These are phyloP conservation scores for Terebella lapidaria DNA, from an alignment of 2,888 invertebrate genomes.

Conservation along the genomic window DNA sequence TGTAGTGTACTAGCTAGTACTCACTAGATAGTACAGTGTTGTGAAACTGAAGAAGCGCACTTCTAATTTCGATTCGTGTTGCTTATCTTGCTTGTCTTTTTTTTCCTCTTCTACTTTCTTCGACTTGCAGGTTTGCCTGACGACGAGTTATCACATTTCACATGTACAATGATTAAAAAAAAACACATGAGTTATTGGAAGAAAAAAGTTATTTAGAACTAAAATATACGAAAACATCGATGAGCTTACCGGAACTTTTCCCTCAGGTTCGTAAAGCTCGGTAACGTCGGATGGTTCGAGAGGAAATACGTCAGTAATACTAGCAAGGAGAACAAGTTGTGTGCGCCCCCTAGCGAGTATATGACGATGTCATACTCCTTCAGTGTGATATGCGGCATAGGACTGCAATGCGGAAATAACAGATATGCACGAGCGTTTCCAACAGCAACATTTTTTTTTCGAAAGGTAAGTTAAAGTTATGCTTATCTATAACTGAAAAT, in stretches of 20 bases:
- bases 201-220: too few species aligned
- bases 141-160: too few species aligned
- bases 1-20: conserved; percentile 3
- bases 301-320: conserved; percentile 33
- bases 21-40: conserved; percentile 30
- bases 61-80: conserved; percentile 29
- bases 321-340: conserved; percentile 32
- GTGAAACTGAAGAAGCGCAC: conserved; percentile 29
- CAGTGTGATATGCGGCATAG: conserved; percentile 21
- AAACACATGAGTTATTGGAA: too few species aligned
- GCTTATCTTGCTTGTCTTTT: conserved; percentile 20
- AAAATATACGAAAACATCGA: background rate
- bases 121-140: conserved; percentile 11
- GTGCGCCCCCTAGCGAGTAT: conserved; percentile 29
- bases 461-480: too few species aligned
- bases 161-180: too few species aligned
- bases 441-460: too few species aligned
- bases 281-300: conserved; percentile 31
- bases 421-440: too few species aligned
- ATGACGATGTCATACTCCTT: conserved; percentile 27
- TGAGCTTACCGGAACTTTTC: conserved; percentile 9
- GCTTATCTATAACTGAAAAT: too few species aligned
- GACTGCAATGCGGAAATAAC: conserved; percentile 18
- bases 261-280: conserved; percentile 17
- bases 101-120: conserved; percentile 12